Base-by-base conservation (phyloP, 1,140 invertebrate species). In the Proctacanthus coquilletti region DNA sequence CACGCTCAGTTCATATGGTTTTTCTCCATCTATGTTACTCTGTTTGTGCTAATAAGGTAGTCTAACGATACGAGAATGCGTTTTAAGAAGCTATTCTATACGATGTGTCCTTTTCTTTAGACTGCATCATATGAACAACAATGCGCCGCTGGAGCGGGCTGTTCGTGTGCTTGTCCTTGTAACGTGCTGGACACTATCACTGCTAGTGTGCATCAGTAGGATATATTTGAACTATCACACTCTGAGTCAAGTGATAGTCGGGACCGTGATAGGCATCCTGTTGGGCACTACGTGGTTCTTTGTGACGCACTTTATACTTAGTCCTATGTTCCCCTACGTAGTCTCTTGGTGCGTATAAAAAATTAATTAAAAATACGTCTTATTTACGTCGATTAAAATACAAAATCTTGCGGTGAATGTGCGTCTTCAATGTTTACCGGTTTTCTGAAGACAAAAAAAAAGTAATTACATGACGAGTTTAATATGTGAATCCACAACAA, bases 1-100 rank as follows among this genome's bases (percentile, higher is more conserved):
- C 88, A 94, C 69, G 72, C 86, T 46, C 87, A 92, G 63, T 86
- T 89, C 61, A 80, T 88, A 66, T 91, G 84, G 81, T 94, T 92
- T 64, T 89, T 91, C 64, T 74, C 83, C 40, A 72, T 75, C 31
- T 93, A 92, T 61, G 72, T 84, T 43, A 70, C 79, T 46, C 79
- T 85, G 60, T 93, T 92, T 68, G 72, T 89, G 49, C 75, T 82
- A 49, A 75, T 89, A 49, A 83, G 86, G 85, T 89, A 68, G 13
- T 68, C 51, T 45, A 32, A 21, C 9, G 23, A 40, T 13, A 4
- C 13, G 14, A n/a, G n/a, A n/a, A n/a, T n/a, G n/a, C n/a, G n/a
- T n/a, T n/a, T n/a, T n/a, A n/a, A n/a, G n/a, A n/a, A n/a, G n/a
- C n/a, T n/a, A n/a, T n/a, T n/a, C n/a, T n/a, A n/a, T n/a, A n/a